Conservation (phyloP, 1,140 invertebrate genomes). For the Tribolium castaneum region DNA sequence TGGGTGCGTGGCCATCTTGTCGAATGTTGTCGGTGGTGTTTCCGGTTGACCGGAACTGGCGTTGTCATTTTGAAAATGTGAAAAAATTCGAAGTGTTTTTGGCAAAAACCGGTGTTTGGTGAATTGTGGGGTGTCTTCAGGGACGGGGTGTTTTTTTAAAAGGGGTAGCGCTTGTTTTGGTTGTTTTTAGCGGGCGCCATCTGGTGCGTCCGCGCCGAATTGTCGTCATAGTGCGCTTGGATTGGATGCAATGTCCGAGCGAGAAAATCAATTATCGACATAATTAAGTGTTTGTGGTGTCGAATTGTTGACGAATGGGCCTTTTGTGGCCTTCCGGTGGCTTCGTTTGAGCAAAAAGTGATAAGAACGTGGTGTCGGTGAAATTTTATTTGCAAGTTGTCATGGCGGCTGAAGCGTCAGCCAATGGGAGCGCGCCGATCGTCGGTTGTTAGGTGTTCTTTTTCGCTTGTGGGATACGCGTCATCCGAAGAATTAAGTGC, state of each 20-base stretch:
- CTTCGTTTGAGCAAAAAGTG: slow-evolving; percentile 12
- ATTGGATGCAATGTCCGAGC: slow-evolving; percentile 44
- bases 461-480: slow-evolving; percentile 68
- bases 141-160: neutral
- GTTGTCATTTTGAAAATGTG: slow-evolving; percentile 22
- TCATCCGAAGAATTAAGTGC: slow-evolving; percentile 70
- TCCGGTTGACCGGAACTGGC: slow-evolving; percentile 25
- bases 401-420: slow-evolving; percentile 71
- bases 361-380: slow-evolving; percentile 2
- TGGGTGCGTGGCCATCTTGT: slow-evolving; percentile 19
- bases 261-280: slow-evolving; percentile 52
- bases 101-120: neutral
- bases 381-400: slow-evolving; percentile 65
- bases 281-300: slow-evolving; percentile 42
- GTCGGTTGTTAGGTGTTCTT: slow-evolving; percentile 66
- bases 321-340: neutral
- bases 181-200: slow-evolving; percentile 3
- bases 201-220: neutral
- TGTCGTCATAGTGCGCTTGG: slow-evolving; percentile 43
- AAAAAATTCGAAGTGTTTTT: slow-evolving; percentile 12
- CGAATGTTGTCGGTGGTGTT: slow-evolving; percentile 9
- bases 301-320: slow-evolving; percentile 41
- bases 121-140: neutral
- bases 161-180: neutral
- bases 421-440: slow-evolving; percentile 71